These are phyloP conservation scores for Erpetoichthys calabaricus DNA, from an alignment of 2,797 vertebrate species.

Conservation along the genomic window DNA sequence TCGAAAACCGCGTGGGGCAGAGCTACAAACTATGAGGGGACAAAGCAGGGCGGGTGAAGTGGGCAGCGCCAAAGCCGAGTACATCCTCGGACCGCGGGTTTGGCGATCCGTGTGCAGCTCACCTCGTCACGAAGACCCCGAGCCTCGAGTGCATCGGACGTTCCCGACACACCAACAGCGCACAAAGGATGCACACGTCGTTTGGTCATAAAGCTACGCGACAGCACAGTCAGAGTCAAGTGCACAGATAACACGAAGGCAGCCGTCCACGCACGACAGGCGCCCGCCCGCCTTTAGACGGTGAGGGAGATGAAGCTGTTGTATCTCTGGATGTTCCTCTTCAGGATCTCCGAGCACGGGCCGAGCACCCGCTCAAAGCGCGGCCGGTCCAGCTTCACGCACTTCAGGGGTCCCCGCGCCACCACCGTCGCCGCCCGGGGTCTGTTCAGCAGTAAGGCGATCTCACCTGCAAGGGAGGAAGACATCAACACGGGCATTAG, in stretches of 20 bases:
- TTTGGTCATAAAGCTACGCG: conserved; percentile 53
- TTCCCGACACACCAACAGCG: conserved; percentile 26
- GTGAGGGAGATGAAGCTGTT: conserved; percentile 96
- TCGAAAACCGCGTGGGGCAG: no score
- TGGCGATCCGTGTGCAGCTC: no score
- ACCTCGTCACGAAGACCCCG: no score
- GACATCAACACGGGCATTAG: neutral
- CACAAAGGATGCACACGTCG: conserved; percentile 26
- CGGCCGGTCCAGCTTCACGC: conserved; percentile 85
- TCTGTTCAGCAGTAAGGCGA: conserved; percentile 77
- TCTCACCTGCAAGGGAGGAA: conserved; percentile 58
- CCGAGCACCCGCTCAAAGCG: conserved; percentile 89
- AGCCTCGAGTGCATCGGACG: conserved; percentile 27
- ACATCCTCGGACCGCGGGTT: no score
- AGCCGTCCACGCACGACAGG: conserved; percentile 25
- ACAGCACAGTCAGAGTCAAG: conserved; percentile 51
- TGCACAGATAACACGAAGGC: conserved; percentile 45
- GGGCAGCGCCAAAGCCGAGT: no score
- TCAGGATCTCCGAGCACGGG: conserved; percentile 89
- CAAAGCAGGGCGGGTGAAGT: no score
- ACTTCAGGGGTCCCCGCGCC: conserved; percentile 81
- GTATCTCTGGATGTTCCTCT: conserved; percentile 94
- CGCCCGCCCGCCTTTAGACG: conserved; percentile 46
- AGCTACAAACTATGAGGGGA: no score
- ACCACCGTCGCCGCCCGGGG: conserved; percentile 84